Percentiles rank a stretch among this genome's conserved stretches.
Conservation (phyloP, 1,140 invertebrate species). For the Latrodectus geometricus region DNA sequence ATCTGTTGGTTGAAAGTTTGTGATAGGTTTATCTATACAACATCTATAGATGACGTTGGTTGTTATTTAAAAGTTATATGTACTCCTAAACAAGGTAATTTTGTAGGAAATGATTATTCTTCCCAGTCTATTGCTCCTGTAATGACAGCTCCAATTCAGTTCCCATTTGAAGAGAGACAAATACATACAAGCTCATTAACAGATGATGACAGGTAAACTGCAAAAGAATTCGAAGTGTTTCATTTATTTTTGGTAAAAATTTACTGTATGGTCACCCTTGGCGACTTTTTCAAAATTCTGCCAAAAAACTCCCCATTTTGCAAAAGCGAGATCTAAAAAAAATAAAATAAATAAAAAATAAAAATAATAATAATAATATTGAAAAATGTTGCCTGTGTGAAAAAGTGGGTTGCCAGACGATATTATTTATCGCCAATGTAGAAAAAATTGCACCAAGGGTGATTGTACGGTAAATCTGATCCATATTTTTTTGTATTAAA, state of each 20-base stretch:
- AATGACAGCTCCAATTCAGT: constrained; percentile 79
- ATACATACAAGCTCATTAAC: constrained; percentile 65
- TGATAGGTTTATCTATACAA: constrained; percentile 74
- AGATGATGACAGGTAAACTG: constrained; percentile 20
- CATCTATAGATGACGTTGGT: constrained; percentile 75
- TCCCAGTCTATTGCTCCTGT: constrained; percentile 73
- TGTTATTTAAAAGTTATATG: constrained; percentile 77
- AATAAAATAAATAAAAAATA: too few relatives aligned
- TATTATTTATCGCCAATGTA: too few relatives aligned
- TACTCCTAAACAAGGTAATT: constrained; percentile 68
- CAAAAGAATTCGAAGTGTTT: background rate
- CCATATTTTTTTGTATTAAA: too few relatives aligned
- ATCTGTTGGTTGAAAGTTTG: constrained; percentile 72
- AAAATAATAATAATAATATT: too few relatives aligned
- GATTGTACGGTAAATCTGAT: too few relatives aligned
- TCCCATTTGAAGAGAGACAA: constrained; percentile 85
- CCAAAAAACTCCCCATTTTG: too few relatives aligned
- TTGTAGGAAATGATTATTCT: constrained; percentile 69
- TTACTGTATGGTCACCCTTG: too few relatives aligned
- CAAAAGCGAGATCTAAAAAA: too few relatives aligned
- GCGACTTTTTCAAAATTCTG: too few relatives aligned
- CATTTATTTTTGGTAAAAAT: background rate
- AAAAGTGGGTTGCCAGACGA: too few relatives aligned
- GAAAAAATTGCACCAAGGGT: too few relatives aligned
- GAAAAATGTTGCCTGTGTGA: too few relatives aligned